Percentiles rank a stretch among this genome's conserved stretches.
Conservation (phyloP, 2,797 vertebrate species). For the Hippocampus kuda region DNA sequence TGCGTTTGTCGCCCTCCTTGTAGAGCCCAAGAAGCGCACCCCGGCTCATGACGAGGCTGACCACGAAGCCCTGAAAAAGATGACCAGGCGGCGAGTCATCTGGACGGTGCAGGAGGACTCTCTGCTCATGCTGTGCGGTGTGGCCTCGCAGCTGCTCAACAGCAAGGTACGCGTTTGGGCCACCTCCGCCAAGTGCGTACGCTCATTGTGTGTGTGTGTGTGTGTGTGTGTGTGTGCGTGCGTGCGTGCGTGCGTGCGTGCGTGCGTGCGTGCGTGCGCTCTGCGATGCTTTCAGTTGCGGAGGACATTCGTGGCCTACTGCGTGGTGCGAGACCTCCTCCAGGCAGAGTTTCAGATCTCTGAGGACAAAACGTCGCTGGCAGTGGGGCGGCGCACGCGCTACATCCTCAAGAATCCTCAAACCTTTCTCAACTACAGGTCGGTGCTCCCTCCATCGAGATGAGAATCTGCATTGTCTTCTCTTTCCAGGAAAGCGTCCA, state of each 20-base stretch:
- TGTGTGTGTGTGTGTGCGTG: neutral
- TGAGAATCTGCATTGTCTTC: neutral
- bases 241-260: too few species aligned
- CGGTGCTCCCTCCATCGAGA: neutral
- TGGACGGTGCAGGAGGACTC: conserved; percentile 89
- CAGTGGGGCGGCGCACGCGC: conserved; percentile 80
- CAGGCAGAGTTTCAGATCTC: conserved; percentile 84
- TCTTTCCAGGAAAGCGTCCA: too few species aligned
- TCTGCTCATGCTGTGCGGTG: conserved; percentile 85
- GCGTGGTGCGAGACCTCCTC: conserved; percentile 84
- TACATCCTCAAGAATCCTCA: conserved; percentile 91
- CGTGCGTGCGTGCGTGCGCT: too few species aligned
- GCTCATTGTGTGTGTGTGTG: neutral
- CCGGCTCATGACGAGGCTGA: conserved; percentile 81
- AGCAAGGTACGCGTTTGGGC: conserved; percentile 68
- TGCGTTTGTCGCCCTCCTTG: neutral
- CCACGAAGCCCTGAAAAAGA: conserved; percentile 79
- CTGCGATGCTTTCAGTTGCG: conserved; percentile 65
- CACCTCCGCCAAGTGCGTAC: neutral
- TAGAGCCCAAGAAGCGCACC: conserved; percentile 44
- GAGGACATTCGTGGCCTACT: conserved; percentile 81
- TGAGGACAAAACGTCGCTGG: conserved; percentile 85
- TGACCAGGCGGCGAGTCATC: conserved; percentile 84
- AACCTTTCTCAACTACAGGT: conserved; percentile 88
- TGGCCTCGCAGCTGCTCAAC: conserved; percentile 86